A percentile compares a stretch with the other conserved stretches of the same genome.
Evolutionary conservation across 2,113 vertebrate genomes (phyloP).

Genomic region (Cyphomyrus plagiostoma): DNA sequence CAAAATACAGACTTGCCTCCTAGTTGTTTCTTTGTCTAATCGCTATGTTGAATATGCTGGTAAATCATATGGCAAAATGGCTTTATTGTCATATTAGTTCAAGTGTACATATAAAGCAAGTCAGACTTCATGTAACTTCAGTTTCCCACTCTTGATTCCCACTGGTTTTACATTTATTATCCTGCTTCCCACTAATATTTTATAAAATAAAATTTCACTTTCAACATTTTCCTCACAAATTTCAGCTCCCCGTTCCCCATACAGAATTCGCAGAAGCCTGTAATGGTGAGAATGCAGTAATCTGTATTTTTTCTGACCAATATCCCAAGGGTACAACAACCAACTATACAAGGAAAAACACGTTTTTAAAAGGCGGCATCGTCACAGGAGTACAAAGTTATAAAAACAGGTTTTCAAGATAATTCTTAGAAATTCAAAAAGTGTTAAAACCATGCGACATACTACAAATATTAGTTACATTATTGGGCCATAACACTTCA

Average conservation of each 20-base stretch:
- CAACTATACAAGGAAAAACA: background rate
- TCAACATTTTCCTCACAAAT: background rate
- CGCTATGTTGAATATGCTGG: background rate
- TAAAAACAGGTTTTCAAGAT: background rate
- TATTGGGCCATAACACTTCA: background rate
- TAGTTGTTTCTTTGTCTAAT: background rate
- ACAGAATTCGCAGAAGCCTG: background rate
- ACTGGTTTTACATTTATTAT: background rate
- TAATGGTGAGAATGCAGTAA: background rate
- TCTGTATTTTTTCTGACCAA: background rate
- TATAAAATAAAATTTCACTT: background rate
- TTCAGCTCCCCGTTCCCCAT: background rate
- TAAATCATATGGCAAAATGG: background rate
- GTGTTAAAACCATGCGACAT: background rate
- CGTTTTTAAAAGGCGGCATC: background rate
- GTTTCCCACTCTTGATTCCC: background rate
- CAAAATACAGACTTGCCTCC: background rate
- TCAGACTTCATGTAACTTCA: background rate
- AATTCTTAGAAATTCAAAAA: background rate
- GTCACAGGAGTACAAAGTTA: background rate
- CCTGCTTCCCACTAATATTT: background rate
- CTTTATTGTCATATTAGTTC: background rate
- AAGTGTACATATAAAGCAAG: background rate
- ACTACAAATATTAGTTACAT: background rate
- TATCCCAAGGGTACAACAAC: background rate